A percentile compares a stretch with the other conserved stretches of the same genome.
Conservation (phyloP, 2,888 invertebrate species). For the Entomobrya proxima region DNA sequence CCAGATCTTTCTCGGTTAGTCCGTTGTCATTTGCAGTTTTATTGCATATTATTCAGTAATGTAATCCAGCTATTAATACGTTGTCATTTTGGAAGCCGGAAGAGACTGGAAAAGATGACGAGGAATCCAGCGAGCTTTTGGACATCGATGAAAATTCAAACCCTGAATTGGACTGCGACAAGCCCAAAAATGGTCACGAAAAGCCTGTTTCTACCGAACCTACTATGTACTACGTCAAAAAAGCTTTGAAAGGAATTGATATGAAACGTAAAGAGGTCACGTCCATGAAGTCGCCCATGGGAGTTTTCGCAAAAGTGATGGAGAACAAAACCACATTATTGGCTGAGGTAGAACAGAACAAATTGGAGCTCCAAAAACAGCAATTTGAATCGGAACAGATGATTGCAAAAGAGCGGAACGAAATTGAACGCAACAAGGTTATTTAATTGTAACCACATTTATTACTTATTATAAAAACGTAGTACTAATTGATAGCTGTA, state of each 20-base stretch:
- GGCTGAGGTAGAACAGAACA: neutral
- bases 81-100: no score
- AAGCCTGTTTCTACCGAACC: neutral
- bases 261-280: neutral
- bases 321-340: neutral
- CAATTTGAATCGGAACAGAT: neutral
- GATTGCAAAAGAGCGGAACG: neutral
- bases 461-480: neutral
- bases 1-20: no score
- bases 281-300: conserved; percentile 8
- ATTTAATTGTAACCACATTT: neutral
- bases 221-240: no score
- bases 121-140: no score
- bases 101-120: no score
- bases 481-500: neutral
- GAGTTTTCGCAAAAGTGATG: conserved; percentile 34
- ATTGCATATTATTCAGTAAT: no score
- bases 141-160: no score
- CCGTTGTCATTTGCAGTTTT: no score
- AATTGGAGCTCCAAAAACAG: neutral
- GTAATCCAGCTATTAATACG: no score
- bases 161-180: neutral
- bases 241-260: neutral
- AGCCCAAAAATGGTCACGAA: neutral
- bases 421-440: neutral